Evolutionary conservation across 2,113 vertebrate species (phyloP).

Genomic region (Tapirus terrestris): DNA sequence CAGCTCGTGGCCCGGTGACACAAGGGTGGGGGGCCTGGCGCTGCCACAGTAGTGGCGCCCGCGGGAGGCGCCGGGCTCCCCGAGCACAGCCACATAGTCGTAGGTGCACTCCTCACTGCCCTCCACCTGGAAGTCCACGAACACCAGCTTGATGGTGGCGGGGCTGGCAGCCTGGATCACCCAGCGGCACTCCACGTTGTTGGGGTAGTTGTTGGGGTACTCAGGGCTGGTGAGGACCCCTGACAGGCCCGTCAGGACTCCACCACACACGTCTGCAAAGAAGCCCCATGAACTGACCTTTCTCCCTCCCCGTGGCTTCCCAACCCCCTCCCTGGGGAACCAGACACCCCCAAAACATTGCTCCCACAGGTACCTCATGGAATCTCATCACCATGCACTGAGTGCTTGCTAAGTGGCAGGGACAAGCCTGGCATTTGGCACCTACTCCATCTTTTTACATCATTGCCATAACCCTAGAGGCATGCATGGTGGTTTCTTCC

Average conservation of each 20-base stretch:
- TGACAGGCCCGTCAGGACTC: conserved; percentile 93
- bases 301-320: not conserved
- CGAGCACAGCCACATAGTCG: conserved; percentile 94
- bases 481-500: accelerated
- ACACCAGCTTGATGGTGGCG: conserved; percentile 90
- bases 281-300: not conserved
- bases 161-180: conserved; percentile 88
- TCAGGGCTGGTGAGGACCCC: conserved; percentile 96
- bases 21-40: conserved; percentile 85
- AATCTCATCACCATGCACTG: accelerated
- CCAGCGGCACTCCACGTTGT: conserved; percentile 95
- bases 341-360: not conserved
- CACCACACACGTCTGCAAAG: conserved; percentile 93
- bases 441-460: accelerated
- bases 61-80: conserved; percentile 86
- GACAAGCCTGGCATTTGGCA: not conserved
- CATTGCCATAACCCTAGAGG: not conserved
- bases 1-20: conserved; percentile 91
- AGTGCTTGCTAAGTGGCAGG: accelerated
- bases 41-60: conserved; percentile 93
- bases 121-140: conserved; percentile 96
- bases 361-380: not conserved
- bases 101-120: conserved; percentile 93
- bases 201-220: conserved; percentile 96
- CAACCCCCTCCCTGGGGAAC: not conserved